Evolutionary conservation across 2,113 vertebrate genomes (phyloP), one percentile per base, ranked within the genome.

Genomic region (Himantopus leucocephalus): DNA sequence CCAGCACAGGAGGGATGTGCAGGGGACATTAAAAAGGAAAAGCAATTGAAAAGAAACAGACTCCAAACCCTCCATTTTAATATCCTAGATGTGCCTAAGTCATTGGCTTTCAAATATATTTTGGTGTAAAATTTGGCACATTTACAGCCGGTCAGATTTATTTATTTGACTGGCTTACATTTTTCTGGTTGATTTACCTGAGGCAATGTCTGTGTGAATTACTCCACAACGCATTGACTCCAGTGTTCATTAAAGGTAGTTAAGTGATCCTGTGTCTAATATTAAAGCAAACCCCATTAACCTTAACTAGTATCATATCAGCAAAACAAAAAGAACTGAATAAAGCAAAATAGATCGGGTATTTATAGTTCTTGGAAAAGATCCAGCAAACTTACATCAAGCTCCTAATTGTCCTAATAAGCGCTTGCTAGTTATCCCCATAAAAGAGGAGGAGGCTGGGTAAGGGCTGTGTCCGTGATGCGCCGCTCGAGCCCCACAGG

Each of bases 111-210:
- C 87, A 95, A 66, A 92, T 97, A 94, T 95, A 96, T 93, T 97
- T 97, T 97, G 96, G 96, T 97, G 92, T 96, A 95, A 96, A 96
- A 93, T 95, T 79, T 96, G 92, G 95, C 95, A 96, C 94, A 62
- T 97, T 97, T 97, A 97, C 88, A 94, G 89, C 95, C 2, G 3
- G 88, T 71, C 94, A 93, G 97, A 96, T 97, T 97, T 97, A 97
- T 96, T 96, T 97, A 85, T 97, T 96, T 95, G 92, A 94, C 92
- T 96, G 90, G 72, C 87, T 94, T 96, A 94, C 88, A 95, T 96
- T 97, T 97, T 97, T 95, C 94, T 5, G 0, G 89, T 94, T 96
- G 94, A 97, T 96, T 97, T 97, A 97, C 96, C 91, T 97, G 93
- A 90, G 87, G 94, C 95, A 90, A 91, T 95, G 91, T 77, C 94